Evolutionary conservation across 2,797 vertebrate species (phyloP).

Genomic region (Enoplosus armatus): DNA sequence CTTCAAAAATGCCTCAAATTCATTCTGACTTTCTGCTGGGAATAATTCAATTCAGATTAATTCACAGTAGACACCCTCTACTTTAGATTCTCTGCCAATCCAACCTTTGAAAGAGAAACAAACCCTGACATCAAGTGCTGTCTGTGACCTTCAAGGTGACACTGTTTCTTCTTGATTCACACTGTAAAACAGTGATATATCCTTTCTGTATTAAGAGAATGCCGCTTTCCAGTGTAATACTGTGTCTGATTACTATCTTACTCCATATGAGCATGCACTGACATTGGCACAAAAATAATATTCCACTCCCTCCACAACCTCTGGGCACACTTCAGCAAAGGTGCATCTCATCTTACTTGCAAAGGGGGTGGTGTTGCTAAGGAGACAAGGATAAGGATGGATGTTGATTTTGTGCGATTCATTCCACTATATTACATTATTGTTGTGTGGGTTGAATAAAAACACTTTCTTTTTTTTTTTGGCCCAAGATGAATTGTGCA

Average conservation of each 20-base stretch:
- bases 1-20: neutral
- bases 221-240: neutral
- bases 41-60: neutral
- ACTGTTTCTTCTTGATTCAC: neutral
- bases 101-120: conserved; percentile 8
- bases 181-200: neutral
- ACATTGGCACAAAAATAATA: conserved; percentile 48
- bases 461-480: conserved; percentile 31
- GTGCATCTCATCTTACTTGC: conserved; percentile 74
- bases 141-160: conserved; percentile 33
- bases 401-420: conserved; percentile 72
- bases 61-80: neutral
- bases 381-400: conserved; percentile 74
- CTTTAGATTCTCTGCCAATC: neutral
- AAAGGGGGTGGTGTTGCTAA: conserved; percentile 77
- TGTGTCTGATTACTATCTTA: conserved; percentile 28
- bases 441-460: conserved; percentile 67
- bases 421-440: conserved; percentile 70
- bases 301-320: conserved; percentile 41
- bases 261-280: conserved; percentile 21
- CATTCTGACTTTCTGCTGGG: neutral
- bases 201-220: neutral
- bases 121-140: neutral
- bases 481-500: conserved; percentile 49
- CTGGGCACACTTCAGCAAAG: conserved; percentile 61